Evolutionary conservation across 2,888 invertebrate genomes (phyloP).

Genomic region (Leucania comma): DNA sequence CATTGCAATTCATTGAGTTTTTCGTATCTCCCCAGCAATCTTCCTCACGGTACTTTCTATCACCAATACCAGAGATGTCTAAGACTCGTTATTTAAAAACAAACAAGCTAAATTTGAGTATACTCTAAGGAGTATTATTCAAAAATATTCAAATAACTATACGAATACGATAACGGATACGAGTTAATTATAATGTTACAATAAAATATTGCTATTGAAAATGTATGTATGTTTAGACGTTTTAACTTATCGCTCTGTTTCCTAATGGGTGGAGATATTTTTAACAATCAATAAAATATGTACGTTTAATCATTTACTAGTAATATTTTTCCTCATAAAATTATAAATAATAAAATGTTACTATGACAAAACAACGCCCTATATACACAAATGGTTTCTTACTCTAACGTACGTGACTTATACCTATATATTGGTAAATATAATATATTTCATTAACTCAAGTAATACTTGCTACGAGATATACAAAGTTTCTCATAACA

Average conservation of each 20-base stretch:
- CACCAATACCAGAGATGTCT: background rate
- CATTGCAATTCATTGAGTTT: too few species aligned
- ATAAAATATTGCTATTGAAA: background rate
- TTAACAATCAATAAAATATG: background rate
- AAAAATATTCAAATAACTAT: too few species aligned
- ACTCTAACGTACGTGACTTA: slow-evolving; percentile 52
- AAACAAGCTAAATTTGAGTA: background rate
- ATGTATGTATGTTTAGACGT: background rate
- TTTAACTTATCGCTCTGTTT: background rate
- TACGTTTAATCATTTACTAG: background rate
- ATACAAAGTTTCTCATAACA: slow-evolving; percentile 25
- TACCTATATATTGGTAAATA: slow-evolving; percentile 52
- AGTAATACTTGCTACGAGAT: slow-evolving; percentile 52
- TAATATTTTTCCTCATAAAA: background rate
- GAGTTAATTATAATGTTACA: background rate
- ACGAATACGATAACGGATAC: too few species aligned
- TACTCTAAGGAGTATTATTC: background rate
- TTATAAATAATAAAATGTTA: slow-evolving; percentile 7
- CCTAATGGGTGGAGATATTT: background rate
- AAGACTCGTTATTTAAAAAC: background rate
- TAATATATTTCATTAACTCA: slow-evolving; percentile 48
- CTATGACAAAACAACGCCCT: slow-evolving; percentile 42
- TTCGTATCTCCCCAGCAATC: background rate
- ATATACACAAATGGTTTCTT: slow-evolving; percentile 27
- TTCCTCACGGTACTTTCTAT: background rate